A percentile compares a stretch with the other conserved stretches of the same genome.
Evolutionary conservation across 2,797 vertebrate genomes (phyloP).

Genomic region (Diceros bicornis): DNA sequence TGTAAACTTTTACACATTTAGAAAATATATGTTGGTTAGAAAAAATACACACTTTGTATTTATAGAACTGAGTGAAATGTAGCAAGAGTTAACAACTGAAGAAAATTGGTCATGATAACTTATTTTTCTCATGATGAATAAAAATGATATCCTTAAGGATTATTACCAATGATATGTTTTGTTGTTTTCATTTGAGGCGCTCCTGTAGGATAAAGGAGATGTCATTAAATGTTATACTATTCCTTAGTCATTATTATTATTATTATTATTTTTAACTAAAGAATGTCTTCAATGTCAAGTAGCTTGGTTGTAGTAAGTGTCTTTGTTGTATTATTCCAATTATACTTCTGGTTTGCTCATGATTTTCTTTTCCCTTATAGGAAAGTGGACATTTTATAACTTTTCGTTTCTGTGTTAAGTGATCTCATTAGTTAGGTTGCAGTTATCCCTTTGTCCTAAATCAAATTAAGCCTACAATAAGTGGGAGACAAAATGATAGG

Average conservation of each 20-base stretch:
- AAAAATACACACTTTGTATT: conserved; percentile 45
- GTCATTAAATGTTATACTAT: background rate
- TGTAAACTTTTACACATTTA: conserved; percentile 35
- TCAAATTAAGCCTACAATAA: conserved; percentile 35
- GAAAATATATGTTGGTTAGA: conserved; percentile 37
- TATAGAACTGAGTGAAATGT: conserved; percentile 50
- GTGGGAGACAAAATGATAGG: background rate
- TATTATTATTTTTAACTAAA: conserved; percentile 33
- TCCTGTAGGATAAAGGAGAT: background rate
- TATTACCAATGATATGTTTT: background rate
- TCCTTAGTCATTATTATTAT: background rate
- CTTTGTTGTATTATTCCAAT: background rate
- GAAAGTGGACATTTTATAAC: background rate
- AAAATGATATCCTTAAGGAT: conserved; percentile 42
- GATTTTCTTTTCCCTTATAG: background rate
- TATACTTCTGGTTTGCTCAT: background rate
- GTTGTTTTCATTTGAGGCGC: background rate
- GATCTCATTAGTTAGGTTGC: background rate
- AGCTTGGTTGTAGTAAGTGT: background rate
- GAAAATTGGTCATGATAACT: conserved; percentile 38
- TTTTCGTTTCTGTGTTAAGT: conserved; percentile 45
- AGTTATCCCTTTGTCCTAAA: background rate
- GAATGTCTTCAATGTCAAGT: background rate
- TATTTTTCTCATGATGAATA: conserved; percentile 36
- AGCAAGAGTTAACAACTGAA: conserved; percentile 57